Percentiles rank a stretch among this genome's conserved stretches.
These are phyloP conservation scores for Listronotus bonariensis DNA, from an alignment of 1,140 invertebrate genomes.

Conservation along the genomic window DNA sequence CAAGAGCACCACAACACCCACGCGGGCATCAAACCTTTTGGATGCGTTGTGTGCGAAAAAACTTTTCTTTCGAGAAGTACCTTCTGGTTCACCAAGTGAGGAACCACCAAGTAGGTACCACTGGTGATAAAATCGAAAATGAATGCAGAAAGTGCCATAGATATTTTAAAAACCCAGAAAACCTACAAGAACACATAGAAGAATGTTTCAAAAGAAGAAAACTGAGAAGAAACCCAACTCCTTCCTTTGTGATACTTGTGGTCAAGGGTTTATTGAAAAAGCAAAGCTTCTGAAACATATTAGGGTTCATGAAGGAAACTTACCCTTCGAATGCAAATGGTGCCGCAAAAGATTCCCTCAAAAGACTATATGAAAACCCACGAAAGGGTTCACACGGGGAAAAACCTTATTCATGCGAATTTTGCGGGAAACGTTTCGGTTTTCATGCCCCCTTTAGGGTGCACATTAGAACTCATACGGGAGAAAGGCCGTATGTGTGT, in stretches of 20 bases:
- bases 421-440: slow-evolving; percentile 78
- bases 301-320: slow-evolving; percentile 73
- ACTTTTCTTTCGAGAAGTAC: slow-evolving; percentile 71
- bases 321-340: slow-evolving; percentile 67
- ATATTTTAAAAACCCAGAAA: slow-evolving; percentile 54
- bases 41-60: slow-evolving; percentile 50
- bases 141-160: slow-evolving; percentile 53
- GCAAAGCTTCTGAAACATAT: slow-evolving; percentile 67
- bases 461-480: slow-evolving; percentile 64
- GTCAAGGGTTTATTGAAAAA: slow-evolving; percentile 69
- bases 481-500: slow-evolving; percentile 76
- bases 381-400: slow-evolving; percentile 68
- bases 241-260: slow-evolving; percentile 65
- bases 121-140: slow-evolving; percentile 33
- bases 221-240: slow-evolving; percentile 18
- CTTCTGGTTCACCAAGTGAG: slow-evolving; percentile 71
- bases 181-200: slow-evolving; percentile 57
- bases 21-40: slow-evolving; percentile 48
- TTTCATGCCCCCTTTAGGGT: slow-evolving; percentile 71
- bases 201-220: slow-evolving; percentile 9
- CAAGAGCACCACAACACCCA: slow-evolving; percentile 43
- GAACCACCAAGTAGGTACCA: slow-evolving; percentile 54
- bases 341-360: slow-evolving; percentile 55
- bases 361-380: slow-evolving; percentile 64
- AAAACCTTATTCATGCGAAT: slow-evolving; percentile 67